Conservation (phyloP, 2,113 vertebrate species). For the Struthio camelus region DNA sequence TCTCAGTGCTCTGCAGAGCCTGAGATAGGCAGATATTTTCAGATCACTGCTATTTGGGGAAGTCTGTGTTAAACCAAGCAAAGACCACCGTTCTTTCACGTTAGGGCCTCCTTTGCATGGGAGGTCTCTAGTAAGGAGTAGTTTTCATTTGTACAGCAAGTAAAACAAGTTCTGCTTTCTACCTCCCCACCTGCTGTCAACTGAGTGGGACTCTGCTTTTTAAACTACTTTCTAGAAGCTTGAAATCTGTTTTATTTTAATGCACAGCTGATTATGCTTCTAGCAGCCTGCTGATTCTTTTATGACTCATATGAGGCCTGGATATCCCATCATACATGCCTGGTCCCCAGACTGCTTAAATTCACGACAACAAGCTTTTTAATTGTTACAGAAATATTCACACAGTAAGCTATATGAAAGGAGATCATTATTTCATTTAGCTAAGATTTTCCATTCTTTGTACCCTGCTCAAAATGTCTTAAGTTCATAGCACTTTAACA, state of each 20-base stretch:
- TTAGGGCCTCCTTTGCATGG: slow-evolving; percentile 25
- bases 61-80: slow-evolving; percentile 18
- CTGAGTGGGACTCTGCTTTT: not conserved
- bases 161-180: not conserved
- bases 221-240: not conserved
- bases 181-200: not conserved
- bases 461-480: slow-evolving; percentile 59
- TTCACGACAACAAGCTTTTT: slow-evolving; percentile 38
- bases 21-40: not conserved
- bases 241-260: not conserved
- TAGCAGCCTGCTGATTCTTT: not conserved
- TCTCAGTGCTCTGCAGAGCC: not conserved
- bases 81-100: not conserved
- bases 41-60: not conserved
- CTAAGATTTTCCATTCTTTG: slow-evolving; percentile 63
- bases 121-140: slow-evolving; percentile 1
- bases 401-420: slow-evolving; percentile 62
- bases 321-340: not conserved
- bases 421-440: slow-evolving; percentile 67
- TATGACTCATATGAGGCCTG: not conserved
- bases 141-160: slow-evolving; percentile 38
- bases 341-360: slow-evolving; percentile 39
- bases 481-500: slow-evolving; percentile 60
- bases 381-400: slow-evolving; percentile 42
- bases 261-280: not conserved